phyloP scores from a whole-genome alignment of 2,888 invertebrate species.

The Caprella mutica region DNA sequence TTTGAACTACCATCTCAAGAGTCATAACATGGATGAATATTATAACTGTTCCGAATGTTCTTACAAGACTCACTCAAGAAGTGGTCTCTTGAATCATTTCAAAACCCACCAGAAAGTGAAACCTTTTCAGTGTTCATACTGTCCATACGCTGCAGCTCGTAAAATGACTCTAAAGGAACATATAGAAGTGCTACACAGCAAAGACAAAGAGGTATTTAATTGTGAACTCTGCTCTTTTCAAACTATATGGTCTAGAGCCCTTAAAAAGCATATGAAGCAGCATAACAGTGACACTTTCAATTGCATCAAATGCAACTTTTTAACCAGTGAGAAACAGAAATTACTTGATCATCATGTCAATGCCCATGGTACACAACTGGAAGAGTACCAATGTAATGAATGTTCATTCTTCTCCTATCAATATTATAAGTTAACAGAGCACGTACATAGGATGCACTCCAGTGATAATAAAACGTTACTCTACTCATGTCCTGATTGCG shows the following conservation, averaged over 20 bases:
- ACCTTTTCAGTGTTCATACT: conserved; percentile 5
- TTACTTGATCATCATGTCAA: neutral
- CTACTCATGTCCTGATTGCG: conserved; percentile 7
- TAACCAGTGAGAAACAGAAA: neutral
- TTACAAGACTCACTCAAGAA: conserved; percentile 2
- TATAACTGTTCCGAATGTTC: conserved; percentile 2
- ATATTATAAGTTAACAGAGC: conserved; percentile 2
- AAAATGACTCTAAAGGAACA: conserved; percentile 9
- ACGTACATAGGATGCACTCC: neutral
- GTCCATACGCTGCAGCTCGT: conserved; percentile 3
- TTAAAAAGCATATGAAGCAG: conserved; percentile 1
- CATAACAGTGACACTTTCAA: neutral
- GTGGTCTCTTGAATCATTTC: neutral
- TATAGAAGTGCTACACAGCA: conserved; percentile 9
- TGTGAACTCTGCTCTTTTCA: conserved; percentile 1
- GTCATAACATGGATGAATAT: conserved; percentile 3
- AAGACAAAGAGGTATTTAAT: neutral
- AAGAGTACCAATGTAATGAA: neutral
- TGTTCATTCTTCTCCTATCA: conserved; percentile 1
- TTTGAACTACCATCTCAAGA: conserved; percentile 3
- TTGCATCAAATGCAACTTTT: neutral
- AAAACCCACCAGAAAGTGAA: conserved; percentile 4
- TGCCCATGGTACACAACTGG: neutral
- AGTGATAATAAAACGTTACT: neutral
- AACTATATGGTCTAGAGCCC: conserved; percentile 1